Evolutionary conservation across 2,797 vertebrate species (phyloP).

Genomic region (Anolis apletophallus): DNA sequence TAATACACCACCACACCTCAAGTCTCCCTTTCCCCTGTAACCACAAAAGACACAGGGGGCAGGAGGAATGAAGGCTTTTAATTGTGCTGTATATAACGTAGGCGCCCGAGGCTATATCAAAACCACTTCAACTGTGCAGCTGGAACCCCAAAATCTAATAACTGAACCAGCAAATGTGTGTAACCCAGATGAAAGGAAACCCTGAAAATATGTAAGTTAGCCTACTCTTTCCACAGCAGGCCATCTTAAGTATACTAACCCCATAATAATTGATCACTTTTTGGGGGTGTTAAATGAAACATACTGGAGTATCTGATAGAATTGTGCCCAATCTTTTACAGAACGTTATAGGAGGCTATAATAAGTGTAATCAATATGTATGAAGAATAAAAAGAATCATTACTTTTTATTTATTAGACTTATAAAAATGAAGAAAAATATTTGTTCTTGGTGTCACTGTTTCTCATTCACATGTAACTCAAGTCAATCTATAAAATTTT

Average conservation of each 20-base stretch:
- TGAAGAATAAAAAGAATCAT: background rate
- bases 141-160: conserved; percentile 43
- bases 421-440: conserved; percentile 1
- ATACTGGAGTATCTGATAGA: background rate
- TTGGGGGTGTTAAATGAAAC: conserved; percentile 12
- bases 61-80: conserved; percentile 28
- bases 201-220: background rate
- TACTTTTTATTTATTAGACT: background rate
- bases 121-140: conserved; percentile 46
- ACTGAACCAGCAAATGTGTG: background rate
- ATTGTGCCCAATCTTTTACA: background rate
- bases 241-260: conserved; percentile 1
- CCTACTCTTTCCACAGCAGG: rapidly evolving
- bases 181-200: conserved; percentile 13
- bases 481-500: conserved; percentile 23
- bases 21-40: conserved; percentile 34
- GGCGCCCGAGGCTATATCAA: conserved; percentile 27
- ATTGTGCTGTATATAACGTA: background rate
- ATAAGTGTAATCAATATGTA: background rate
- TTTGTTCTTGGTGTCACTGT: background rate
- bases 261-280: background rate
- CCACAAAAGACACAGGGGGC: conserved; percentile 40
- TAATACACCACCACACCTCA: conserved; percentile 45
- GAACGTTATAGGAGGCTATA: background rate
- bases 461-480: background rate